Conservation (phyloP, 2,888 invertebrate genomes). For the Elegia similella region DNA sequence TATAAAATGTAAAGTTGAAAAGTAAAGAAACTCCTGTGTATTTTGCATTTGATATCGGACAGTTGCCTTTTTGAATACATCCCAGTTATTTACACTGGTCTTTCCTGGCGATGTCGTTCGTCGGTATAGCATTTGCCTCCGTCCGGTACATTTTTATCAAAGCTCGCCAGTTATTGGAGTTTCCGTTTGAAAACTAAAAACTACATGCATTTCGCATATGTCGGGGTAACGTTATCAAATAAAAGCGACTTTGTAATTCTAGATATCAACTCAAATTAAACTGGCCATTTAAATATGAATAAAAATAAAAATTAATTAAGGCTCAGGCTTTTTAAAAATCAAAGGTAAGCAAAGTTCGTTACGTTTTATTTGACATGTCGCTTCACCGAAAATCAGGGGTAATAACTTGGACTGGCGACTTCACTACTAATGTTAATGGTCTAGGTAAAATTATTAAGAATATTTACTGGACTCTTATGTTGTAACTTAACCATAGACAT, state of each 20-base stretch:
- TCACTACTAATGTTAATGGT: too few relatives aligned
- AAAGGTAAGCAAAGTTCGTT: too few relatives aligned
- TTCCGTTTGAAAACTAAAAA: slow-evolving; percentile 17
- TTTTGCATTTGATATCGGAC: slow-evolving; percentile 10
- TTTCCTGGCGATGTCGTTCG: background rate
- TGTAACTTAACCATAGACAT: too few relatives aligned
- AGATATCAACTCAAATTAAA: background rate
- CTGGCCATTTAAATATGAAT: background rate
- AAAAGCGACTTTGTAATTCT: background rate
- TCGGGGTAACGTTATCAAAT: background rate
- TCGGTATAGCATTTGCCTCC: slow-evolving; percentile 2
- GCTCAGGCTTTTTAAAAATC: too few relatives aligned
- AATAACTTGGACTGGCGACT: too few relatives aligned
- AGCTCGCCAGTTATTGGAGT: slow-evolving; percentile 9
- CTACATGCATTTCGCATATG: slow-evolving; percentile 1
- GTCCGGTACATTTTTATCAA: slow-evolving; percentile 19
- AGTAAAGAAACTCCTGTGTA: slow-evolving; percentile 1
- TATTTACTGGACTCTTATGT: too few relatives aligned
- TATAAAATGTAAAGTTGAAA: slow-evolving; percentile 19
- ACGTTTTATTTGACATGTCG: too few relatives aligned
- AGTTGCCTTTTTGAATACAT: slow-evolving; percentile 14
- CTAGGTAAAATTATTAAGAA: too few relatives aligned
- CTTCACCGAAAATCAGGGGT: too few relatives aligned
- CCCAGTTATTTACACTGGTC: slow-evolving; percentile 22
- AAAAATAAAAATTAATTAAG: too few relatives aligned